Conservation (phyloP, 92 coral and sea anemone genomes). For the Actinernus sp. region DNA sequence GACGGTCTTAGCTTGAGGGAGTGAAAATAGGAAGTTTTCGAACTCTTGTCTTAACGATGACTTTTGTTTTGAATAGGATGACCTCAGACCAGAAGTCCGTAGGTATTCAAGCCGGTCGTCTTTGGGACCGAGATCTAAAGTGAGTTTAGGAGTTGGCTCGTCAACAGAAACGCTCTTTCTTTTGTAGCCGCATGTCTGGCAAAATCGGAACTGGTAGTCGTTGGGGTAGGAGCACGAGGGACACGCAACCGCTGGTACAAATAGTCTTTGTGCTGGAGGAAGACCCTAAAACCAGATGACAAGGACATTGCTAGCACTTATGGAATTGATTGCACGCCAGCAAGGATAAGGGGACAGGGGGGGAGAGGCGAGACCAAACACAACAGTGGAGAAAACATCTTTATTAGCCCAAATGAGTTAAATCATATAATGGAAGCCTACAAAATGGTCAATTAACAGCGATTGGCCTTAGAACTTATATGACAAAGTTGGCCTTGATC, state of each 20-base stretch:
- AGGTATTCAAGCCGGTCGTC: constrained; percentile 5
- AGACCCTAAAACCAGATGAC: no score
- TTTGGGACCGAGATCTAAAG: neutral
- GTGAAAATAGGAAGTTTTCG: constrained; percentile 8
- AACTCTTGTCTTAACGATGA: constrained; percentile 16
- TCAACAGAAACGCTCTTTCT: neutral
- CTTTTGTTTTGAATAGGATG: constrained; percentile 38
- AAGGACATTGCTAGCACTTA: no score
- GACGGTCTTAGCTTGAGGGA: constrained; percentile 32
- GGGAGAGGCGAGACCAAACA: no score
- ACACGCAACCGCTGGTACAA: constrained; percentile 34
- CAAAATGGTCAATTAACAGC: no score
- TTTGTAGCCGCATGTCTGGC: constrained; percentile 4
- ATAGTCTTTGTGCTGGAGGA: no score
- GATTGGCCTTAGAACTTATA: no score
- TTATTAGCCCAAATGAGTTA: no score
- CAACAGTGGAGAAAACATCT: no score
- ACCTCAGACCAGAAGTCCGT: neutral
- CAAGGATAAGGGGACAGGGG: no score
- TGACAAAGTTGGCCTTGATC: no score
- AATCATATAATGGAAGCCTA: no score
- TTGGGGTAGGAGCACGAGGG: constrained; percentile 29
- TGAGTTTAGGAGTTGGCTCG: neutral
- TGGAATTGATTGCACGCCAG: no score
- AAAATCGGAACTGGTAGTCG: constrained; percentile 15